phyloP scores from a whole-genome alignment of 1,140 invertebrate genomes.

The Stenopsyche tienmushanensis region DNA sequence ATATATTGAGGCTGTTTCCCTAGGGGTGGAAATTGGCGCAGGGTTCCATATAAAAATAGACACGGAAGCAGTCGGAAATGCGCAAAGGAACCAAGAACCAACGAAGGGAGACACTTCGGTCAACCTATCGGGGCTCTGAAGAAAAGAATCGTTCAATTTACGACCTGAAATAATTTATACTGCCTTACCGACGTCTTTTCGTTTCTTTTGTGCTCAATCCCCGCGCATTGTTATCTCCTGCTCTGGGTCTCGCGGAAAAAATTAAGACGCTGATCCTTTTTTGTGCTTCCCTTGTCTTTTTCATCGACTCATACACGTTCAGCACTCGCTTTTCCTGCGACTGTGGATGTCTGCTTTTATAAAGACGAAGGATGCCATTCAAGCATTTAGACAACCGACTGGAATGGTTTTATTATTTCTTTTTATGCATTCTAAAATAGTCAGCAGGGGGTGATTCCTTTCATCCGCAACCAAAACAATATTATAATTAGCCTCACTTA shows the following conservation, averaged over 20 bases:
- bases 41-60: neutral
- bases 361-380: conserved; percentile 10
- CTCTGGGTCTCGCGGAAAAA: conserved; percentile 27
- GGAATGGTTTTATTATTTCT: conserved; percentile 38
- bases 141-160: conserved; percentile 43
- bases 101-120: conserved; percentile 38
- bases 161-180: conserved; percentile 43
- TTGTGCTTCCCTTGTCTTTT: neutral
- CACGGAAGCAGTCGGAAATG: conserved; percentile 30
- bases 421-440: conserved; percentile 27
- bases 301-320: neutral
- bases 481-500: conserved; percentile 43
- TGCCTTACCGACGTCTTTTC: conserved; percentile 37
- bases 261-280: conserved; percentile 41
- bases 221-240: conserved; percentile 39
- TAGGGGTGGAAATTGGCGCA: conserved; percentile 27
- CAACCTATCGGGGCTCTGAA: conserved; percentile 40
- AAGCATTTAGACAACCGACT: conserved; percentile 22
- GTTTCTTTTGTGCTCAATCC: conserved; percentile 36
- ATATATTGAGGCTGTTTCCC: too few species aligned
- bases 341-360: neutral
- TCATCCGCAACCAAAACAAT: conserved; percentile 40
- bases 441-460: conserved; percentile 29
- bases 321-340: neutral
- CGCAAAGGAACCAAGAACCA: conserved; percentile 35